phyloP scores from a whole-genome alignment of 2,797 vertebrate genomes.

The Melanotaenia maccullochi region DNA sequence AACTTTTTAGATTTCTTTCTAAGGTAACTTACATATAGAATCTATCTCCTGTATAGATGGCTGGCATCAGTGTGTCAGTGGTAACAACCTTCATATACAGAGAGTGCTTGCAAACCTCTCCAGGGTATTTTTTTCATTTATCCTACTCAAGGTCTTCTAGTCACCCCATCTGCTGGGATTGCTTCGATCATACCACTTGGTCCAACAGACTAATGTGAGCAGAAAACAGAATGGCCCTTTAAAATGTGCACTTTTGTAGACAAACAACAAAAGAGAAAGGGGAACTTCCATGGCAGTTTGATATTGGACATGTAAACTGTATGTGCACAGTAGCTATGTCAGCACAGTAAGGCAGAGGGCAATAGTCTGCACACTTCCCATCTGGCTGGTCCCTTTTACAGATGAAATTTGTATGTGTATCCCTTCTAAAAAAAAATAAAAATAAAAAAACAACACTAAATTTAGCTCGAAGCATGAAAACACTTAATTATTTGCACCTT shows the following conservation, averaged over 20 bases:
- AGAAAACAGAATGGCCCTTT: background rate
- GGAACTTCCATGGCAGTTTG: background rate
- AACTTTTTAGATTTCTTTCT: background rate
- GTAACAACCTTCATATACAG: slow-evolving; percentile 49
- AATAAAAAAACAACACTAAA: background rate
- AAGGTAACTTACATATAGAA: slow-evolving; percentile 29
- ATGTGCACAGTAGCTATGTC: background rate
- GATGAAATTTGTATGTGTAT: slow-evolving; percentile 42
- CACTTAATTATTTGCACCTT: background rate
- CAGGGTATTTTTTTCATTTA: background rate
- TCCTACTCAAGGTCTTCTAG: slow-evolving; percentile 29
- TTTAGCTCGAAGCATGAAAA: background rate
- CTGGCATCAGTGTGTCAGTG: slow-evolving; percentile 21
- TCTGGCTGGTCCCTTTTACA: slow-evolving; percentile 44
- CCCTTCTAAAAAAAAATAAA: slow-evolving; percentile 30
- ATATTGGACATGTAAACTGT: background rate
- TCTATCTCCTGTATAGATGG: slow-evolving; percentile 28
- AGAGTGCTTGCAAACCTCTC: slow-evolving; percentile 38
- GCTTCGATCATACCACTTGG: slow-evolving; percentile 50
- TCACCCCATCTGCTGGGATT: slow-evolving; percentile 41
- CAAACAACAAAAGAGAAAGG: background rate
- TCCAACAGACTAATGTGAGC: slow-evolving; percentile 59
- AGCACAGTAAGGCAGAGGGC: slow-evolving; percentile 40
- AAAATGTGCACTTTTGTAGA: background rate
- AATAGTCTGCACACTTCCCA: slow-evolving; percentile 50